Base-by-base conservation (phyloP, 2,888 invertebrate species). In the Lucinisca nassula region DNA sequence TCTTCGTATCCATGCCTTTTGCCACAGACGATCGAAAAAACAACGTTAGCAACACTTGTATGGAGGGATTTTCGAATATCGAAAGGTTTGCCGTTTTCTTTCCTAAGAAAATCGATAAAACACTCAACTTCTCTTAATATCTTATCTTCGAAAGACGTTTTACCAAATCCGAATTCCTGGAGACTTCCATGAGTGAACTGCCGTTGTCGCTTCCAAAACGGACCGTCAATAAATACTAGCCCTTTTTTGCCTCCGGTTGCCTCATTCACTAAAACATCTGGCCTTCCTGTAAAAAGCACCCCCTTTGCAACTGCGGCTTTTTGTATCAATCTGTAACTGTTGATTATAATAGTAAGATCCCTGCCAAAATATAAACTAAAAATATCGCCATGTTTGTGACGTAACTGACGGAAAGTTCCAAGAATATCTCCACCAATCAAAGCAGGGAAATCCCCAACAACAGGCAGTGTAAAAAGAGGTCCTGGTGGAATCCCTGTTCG, bases 201-300 rank as follows among this genome's bases (percentile, higher is more conserved):
- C 32, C 93, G 76, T 27, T 93, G 93, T 74, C 92, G 92, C 70
- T 88, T 90, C 93, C 93, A 93, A 10, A 85, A 84, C 1, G 38
- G 24, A 0, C 92, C 93, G 24, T 90, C 90, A 4, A 88, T 73
- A 67, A 85, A 84, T 0, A 89, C 83, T 12, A 93, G 67, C 51
- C 90, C 90, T 80, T 61, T 74, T 17, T 32, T 32, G 6, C 51
- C 45, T 30, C 30, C 38, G n/a, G 79, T 45, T 0, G 21, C n/a
- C 0, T 35, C 24, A 21, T 24, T 73, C 8, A 40, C 8, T 12
- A 73, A 37, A 21, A 10, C n/a, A 12, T 3, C 17, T 12, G 76
- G 76, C 14, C 76, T 49, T 51, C 37, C 76, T 21, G 51, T 2
- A 21, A 76, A 76, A 1, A 55, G 30, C 1, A 30, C 55, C 4